Base-by-base conservation (phyloP, 1,140 invertebrate species). In the Heliconius congener region DNA sequence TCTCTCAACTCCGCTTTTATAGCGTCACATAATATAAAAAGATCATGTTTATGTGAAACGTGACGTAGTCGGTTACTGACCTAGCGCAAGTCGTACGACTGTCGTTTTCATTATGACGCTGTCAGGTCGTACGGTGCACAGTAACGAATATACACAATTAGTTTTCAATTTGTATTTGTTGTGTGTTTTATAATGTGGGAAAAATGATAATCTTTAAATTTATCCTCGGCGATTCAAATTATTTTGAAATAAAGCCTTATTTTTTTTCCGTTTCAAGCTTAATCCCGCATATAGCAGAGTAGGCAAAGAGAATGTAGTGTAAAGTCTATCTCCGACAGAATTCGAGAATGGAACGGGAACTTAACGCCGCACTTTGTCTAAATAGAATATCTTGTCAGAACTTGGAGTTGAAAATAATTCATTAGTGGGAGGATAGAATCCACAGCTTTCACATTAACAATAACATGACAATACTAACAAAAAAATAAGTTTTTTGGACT, bases 51-150 rank as follows among this genome's bases (percentile, higher is more conserved):
- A 66, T 30, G 60, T 66, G 60, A 66, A 66, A 66, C 11, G 11
- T 66, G 60, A 66, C 4, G 60, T 66, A 66, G 30, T 30, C 60
- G 60, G 60, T 66, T 66, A 66, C 60, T 66, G 60, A 66, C 27
- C 60, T 66, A 66, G 23, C 27, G 23, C 60, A 66, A 66, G 60
- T 57, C 8, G n/a, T 30, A 66, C n/a, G 55, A 60, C 60, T 66
- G 27, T 66, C 60, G 60, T 66, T 66, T 66, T 66, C 60, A 30
- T 27, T 30, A 66, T 3, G 27, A 30, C 27, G 60, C n/a, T 16
- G 60, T 30, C 16, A 66, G 60, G 60, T 66, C 60, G 13, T 27
- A 27, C 11, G 23, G 30, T 23, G 55, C 6, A 30, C n/a, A 27
- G 1, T 27, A 66, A 66, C 60, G 60, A 30, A 66, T 30, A 66